phyloP scores from a whole-genome alignment of 2,113 vertebrate species.

The Oxyura jamaicensis region DNA sequence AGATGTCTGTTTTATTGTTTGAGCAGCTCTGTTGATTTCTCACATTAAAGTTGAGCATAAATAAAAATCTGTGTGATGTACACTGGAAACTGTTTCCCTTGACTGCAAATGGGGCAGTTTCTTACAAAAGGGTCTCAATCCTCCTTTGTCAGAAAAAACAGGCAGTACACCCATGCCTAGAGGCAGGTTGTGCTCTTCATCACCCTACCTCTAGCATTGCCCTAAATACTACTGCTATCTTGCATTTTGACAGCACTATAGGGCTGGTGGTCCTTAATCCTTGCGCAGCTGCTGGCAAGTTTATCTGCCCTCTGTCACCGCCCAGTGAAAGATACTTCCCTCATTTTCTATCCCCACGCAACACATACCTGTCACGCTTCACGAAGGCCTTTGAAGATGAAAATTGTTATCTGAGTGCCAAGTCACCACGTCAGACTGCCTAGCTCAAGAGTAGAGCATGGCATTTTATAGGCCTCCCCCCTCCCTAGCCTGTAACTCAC shows the following conservation, averaged over 20 bases:
- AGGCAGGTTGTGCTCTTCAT: neutral
- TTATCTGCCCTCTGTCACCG: neutral
- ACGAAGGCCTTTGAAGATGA: neutral
- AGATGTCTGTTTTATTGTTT: neutral
- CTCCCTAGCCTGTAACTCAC: neutral
- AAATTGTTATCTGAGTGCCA: neutral
- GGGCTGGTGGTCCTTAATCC: neutral
- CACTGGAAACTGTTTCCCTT: neutral
- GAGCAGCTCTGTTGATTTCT: neutral
- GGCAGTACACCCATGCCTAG: neutral
- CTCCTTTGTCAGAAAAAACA: neutral
- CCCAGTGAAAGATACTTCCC: neutral
- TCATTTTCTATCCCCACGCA: neutral
- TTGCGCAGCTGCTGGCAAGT: too few relatives aligned
- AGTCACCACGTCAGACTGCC: too few relatives aligned
- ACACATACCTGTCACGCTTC: accelerated
- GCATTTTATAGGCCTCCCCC: too few relatives aligned
- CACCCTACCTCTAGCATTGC: neutral
- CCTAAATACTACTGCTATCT: neutral
- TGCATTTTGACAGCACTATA: accelerated
- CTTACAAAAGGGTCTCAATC: neutral
- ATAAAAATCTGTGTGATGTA: neutral
- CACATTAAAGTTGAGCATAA: neutral
- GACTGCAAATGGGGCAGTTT: neutral
- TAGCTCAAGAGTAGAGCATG: accelerated